Evolutionary conservation across 2,888 invertebrate species (phyloP), one percentile per base, ranked within the genome.

Genomic region (Sepiola atlantica): DNA sequence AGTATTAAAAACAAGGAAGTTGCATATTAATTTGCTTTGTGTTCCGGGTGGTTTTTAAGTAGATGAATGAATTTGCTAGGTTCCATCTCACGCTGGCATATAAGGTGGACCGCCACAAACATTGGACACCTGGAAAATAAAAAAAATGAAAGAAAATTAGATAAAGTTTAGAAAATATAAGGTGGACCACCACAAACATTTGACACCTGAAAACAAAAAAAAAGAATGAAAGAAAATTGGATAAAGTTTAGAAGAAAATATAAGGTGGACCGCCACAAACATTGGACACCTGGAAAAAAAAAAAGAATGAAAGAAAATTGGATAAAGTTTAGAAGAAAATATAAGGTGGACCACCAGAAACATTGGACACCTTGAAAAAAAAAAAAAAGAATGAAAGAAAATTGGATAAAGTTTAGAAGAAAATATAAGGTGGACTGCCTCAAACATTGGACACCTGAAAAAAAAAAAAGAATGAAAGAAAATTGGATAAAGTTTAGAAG

Each of bases 371-470:
- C n/a, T n/a, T n/a, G n/a, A n/a, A n/a, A n/a, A n/a, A n/a, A n/a
- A n/a, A n/a, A n/a, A n/a, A n/a, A n/a, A n/a, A n/a, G n/a, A n/a
- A n/a, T n/a, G n/a, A n/a, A n/a, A n/a, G n/a, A n/a, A n/a, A n/a
- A n/a, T n/a, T n/a, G n/a, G n/a, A n/a, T n/a, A n/a, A n/a, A n/a
- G n/a, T n/a, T n/a, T n/a, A n/a, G n/a, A n/a, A n/a, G n/a, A n/a
- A n/a, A n/a, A 99, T 97, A 99, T 99, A 97, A 98, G 98, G 98
- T 99, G 99, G 96, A 99, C 98, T 55, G 99, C 99, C 55, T 99
- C 99, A 97, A 99, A 99, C 94, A 99, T 98, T 0, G 99, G 99
- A 97, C 99, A 99, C 97, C n/a, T n/a, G n/a, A n/a, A n/a, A n/a
- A n/a, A n/a, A n/a, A n/a, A n/a, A n/a, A n/a, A n/a, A n/a, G n/a